Evolutionary conservation across 2,113 vertebrate species (phyloP).

Genomic region (Hystrix brachyura): DNA sequence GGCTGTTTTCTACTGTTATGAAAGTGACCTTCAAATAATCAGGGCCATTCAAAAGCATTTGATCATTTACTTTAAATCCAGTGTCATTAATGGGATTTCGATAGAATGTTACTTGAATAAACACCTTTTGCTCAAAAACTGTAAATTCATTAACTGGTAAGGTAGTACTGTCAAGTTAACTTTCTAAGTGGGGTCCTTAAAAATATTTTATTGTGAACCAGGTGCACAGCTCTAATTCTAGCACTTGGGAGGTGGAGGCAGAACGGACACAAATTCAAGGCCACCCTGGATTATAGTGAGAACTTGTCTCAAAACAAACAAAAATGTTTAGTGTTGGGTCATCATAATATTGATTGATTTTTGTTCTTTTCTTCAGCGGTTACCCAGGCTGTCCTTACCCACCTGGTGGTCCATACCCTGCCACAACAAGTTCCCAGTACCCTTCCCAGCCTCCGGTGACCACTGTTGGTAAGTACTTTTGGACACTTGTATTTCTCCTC

Average conservation of each 20-base stretch:
- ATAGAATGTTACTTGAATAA: not conserved
- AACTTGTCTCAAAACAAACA: not conserved
- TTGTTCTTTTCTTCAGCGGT: conserved; percentile 87
- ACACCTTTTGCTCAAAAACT: conserved; percentile 18
- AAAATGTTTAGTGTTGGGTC: not conserved
- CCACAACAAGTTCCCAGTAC: conserved; percentile 93
- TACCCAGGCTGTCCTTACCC: conserved; percentile 95
- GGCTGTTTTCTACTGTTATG: not conserved
- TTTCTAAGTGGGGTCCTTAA: not conserved
- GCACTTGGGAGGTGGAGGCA: not conserved
- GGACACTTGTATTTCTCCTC: conserved; percentile 29
- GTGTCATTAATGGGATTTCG: conserved; percentile 39
- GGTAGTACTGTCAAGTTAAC: conserved; percentile 21
- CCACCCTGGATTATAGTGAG: not conserved
- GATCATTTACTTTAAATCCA: conserved; percentile 28
- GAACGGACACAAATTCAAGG: not conserved
- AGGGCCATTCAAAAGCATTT: conserved; percentile 4
- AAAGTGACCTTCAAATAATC: conserved; percentile 37
- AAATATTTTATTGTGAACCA: not conserved
- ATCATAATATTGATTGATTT: conserved; percentile 35
- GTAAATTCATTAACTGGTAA: conserved; percentile 4
- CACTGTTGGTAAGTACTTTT: conserved; percentile 93
- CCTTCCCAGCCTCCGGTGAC: conserved; percentile 93
- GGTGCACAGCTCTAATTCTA: not conserved
- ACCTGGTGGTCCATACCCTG: conserved; percentile 92